Base-by-base conservation (phyloP, 2,888 invertebrate species). In the Cancer borealis region DNA sequence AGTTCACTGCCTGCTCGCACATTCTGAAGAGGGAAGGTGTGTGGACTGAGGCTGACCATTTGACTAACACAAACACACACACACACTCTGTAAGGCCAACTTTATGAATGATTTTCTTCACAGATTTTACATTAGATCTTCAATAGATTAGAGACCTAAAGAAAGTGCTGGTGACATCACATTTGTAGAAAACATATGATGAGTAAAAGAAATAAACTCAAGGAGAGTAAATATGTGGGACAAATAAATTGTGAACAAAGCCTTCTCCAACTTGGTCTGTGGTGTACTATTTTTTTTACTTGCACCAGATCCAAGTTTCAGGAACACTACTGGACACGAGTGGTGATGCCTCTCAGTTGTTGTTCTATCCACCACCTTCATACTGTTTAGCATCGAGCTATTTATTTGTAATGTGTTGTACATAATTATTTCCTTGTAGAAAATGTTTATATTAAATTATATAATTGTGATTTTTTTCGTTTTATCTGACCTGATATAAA, bases 391-490 rank as follows among this genome's bases (percentile, higher is more conserved):
- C 2, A 26, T 26, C 39, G 39, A 39, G 39, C 8, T 73, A 73
- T 73, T 73, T 73, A 73, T 73, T 73, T 73, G 73, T 73, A 26
- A 73, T 10, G 26, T 73, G n/a, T 1, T 73, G 73, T 73, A 73
- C 73, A 73, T 73, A 73, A 73, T 10, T 73, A 73, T 10, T 73
- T 73, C 73, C 73, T 73, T 73, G 73, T 73, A 73, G 73, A 39
- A 54, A 54, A 73, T 73, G 73, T 73, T 73, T 73, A 5, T 73
- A 73, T 73, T 73, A 26, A 73, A 73, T 73, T 8, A 73, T 26
- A 26, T 73, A 4, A 6, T 73, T 5, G 73, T 73, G 73, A 88
- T 30, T 39, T 88, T 88, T 17, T 47, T 3, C 17, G 10, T 30
- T 39, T 88, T 88, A 45, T 45, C 39, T 88, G 88, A 88, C 6